Base-by-base conservation (phyloP, 2,888 invertebrate genomes). In the Sarcophaga caerulescens region DNA sequence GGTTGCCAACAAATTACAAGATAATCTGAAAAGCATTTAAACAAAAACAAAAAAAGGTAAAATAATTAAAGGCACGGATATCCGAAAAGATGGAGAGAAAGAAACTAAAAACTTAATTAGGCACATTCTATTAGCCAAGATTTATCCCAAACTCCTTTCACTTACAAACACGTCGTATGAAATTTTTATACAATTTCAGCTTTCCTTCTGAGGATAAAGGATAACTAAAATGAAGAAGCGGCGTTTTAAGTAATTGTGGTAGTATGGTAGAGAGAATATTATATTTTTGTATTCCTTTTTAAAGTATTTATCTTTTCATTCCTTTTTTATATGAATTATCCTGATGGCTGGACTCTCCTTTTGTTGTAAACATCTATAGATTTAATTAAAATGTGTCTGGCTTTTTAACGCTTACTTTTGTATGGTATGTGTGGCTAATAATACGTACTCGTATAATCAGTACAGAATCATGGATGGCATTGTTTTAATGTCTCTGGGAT, bases 351-450 rank as follows among this genome's bases (percentile, higher is more conserved):
- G 17, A 52, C 52, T n/a, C 3, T 12, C 1, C 70, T 70, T 76
- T 80, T 71, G 47, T 80, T 23, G 14, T 66, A 47, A 21, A 52
- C 69, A 75, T 78, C 78, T 78, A 59, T 8, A 76, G 66, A 85
- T 82, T 85, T 85, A 85, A 85, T 85, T 85, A 85, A 85, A 82
- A 79, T 76, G 71, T 82, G 85, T 85, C 71, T 76, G 82, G 82
- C 60, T 75, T 71, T 82, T 79, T 62, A 79, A 71, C 62, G 70
- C 60, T 79, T 71, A 71, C 59, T 80, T 84, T 77, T 70, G 3
- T 52, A 14, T 52, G 35, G 35, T 35, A 12, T 52, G 17, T 74
- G 47, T 52, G 80, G 73, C 66, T 68, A 57, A 77, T 77, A 68
- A 52, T 52, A 52, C 52, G 17, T 12, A 52, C 12, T 17, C 17